phyloP scores from a whole-genome alignment of 2,888 invertebrate genomes.

The Ichneumoninae sp. region DNA sequence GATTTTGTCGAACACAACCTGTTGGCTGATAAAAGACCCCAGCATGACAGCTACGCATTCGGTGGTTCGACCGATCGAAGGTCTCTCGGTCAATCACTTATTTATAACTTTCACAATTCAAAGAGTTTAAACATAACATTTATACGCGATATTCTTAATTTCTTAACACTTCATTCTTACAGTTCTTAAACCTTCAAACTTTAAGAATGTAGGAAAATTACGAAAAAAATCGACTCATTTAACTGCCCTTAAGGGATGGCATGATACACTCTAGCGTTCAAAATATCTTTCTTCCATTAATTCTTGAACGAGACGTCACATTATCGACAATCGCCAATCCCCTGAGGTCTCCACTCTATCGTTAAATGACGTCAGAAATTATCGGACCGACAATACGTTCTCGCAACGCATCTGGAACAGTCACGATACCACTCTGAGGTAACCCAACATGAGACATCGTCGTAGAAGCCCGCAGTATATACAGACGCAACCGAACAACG shows the following conservation, averaged over 20 bases:
- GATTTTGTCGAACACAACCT: too few relatives aligned
- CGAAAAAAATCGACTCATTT: neutral
- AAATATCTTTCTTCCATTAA: neutral
- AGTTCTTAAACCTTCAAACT: too few relatives aligned
- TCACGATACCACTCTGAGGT: neutral
- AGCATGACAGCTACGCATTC: too few relatives aligned
- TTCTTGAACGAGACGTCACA: neutral
- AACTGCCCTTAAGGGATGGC: neutral
- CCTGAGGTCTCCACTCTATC: neutral
- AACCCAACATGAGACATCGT: neutral
- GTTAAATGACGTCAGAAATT: conserved; percentile 6
- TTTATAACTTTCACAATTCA: too few relatives aligned
- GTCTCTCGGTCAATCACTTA: too few relatives aligned
- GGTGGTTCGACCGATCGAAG: too few relatives aligned
- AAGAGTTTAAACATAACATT: too few relatives aligned
- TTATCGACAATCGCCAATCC: neutral
- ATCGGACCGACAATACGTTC: neutral
- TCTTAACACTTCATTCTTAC: too few relatives aligned
- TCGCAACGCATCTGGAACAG: neutral
- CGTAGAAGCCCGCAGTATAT: neutral
- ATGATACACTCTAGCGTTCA: neutral
- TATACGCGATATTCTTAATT: too few relatives aligned
- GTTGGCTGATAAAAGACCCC: too few relatives aligned
- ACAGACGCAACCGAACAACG: neutral
- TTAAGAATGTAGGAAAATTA: too few relatives aligned